These are phyloP conservation scores for Acleris laterana DNA, from an alignment of 2,888 invertebrate species.

Conservation along the genomic window DNA sequence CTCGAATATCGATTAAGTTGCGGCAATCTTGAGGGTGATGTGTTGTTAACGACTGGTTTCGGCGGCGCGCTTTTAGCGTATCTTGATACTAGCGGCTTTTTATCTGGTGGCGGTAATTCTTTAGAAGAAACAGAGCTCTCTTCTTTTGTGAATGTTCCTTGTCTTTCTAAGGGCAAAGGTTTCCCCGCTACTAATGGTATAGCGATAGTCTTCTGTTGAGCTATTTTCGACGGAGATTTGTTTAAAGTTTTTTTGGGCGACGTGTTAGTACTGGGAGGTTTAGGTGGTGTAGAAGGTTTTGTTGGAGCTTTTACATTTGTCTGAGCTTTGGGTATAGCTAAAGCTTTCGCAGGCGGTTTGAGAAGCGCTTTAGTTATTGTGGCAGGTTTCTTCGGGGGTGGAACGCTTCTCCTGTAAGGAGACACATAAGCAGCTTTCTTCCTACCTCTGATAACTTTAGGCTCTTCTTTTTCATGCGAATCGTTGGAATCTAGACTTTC, in stretches of 20 bases:
- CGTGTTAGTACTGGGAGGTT: constrained; percentile 58
- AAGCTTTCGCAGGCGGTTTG: constrained; percentile 48
- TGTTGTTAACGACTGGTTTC: constrained; percentile 59
- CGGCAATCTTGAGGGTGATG: constrained; percentile 76
- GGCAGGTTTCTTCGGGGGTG: constrained; percentile 62
- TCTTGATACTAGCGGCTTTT: constrained; percentile 52
- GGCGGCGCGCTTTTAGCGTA: constrained; percentile 58
- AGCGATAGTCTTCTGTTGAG: constrained; percentile 54
- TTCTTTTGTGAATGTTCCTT: constrained; percentile 97
- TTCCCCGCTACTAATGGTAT: constrained; percentile 60
- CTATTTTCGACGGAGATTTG: constrained; percentile 61
- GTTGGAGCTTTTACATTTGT: constrained; percentile 63
- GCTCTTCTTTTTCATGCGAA: constrained; percentile 73
- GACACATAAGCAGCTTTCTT: constrained; percentile 88
- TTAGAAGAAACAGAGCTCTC: constrained; percentile 81
- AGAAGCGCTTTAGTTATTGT: constrained; percentile 50
- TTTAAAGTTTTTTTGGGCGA: constrained; percentile 70
- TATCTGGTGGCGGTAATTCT: constrained; percentile 67
- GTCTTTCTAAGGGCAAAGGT: constrained; percentile 87
- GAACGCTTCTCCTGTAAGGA: constrained; percentile 76
- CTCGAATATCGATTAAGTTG: constrained; percentile 62
- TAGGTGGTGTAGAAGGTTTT: constrained; percentile 55
- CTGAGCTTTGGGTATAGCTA: constrained; percentile 57
- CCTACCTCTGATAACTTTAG: constrained; percentile 86
- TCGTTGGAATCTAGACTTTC: constrained; percentile 77